Evolutionary conservation across 2,888 invertebrate genomes (phyloP).

Genomic region (Phortica okadai): DNA sequence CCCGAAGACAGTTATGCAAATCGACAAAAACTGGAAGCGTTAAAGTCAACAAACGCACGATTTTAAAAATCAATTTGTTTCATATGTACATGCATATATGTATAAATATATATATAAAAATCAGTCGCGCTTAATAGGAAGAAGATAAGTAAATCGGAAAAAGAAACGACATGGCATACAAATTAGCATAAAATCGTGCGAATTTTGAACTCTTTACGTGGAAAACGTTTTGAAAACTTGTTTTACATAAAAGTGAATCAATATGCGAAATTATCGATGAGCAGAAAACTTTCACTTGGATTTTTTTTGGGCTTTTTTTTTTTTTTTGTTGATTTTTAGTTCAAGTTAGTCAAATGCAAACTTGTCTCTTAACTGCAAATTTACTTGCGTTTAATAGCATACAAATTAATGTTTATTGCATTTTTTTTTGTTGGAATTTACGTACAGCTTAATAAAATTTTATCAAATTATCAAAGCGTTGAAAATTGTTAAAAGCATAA

Average conservation of each 20-base stretch:
- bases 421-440: conserved; percentile 28
- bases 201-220: conserved; percentile 52
- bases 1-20: conserved; percentile 24
- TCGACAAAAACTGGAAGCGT: background rate
- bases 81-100: background rate
- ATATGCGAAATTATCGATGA: background rate
- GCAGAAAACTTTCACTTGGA: conserved; percentile 57
- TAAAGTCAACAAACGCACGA: conserved; percentile 62
- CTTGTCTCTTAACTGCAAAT: conserved; percentile 56
- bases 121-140: too few species aligned
- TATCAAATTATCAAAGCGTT: conserved; percentile 52
- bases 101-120: too few species aligned
- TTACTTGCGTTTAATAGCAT: conserved; percentile 34
- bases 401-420: conserved; percentile 53
- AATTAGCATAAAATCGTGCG: conserved; percentile 61
- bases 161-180: conserved; percentile 47
- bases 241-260: background rate
- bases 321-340: background rate
- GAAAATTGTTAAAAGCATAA: conserved; percentile 45
- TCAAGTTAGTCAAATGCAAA: background rate
- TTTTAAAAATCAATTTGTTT: conserved; percentile 44
- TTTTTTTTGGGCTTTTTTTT: conserved; percentile 28
- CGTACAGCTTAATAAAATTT: conserved; percentile 38
- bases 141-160: background rate
- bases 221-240: conserved; percentile 22